phyloP scores from a whole-genome alignment of 2,113 vertebrate species.

The Anoura caudifer region DNA sequence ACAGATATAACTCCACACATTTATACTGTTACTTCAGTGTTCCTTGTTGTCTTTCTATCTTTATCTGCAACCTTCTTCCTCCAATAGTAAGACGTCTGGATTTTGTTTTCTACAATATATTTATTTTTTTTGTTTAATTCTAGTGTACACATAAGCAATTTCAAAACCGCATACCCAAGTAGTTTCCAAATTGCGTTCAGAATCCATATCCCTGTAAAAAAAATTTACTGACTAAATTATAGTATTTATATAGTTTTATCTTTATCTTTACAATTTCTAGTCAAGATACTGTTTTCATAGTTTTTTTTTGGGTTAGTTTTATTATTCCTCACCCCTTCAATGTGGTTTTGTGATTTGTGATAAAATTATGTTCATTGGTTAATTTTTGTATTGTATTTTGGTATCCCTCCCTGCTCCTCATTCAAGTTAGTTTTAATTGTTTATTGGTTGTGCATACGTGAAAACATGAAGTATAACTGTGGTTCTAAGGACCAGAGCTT shows the following conservation, averaged over 20 bases:
- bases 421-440: not conserved
- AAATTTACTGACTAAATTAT: not conserved
- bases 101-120: not conserved
- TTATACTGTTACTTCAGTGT: not conserved
- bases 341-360: not conserved
- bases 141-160: not conserved
- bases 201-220: not conserved
- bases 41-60: not conserved
- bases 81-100: not conserved
- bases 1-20: not conserved
- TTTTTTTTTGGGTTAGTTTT: slow-evolving; percentile 15
- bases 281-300: not conserved
- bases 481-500: not conserved
- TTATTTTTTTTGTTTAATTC: not conserved
- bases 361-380: not conserved
- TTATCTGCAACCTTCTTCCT: not conserved
- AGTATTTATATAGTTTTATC: not conserved
- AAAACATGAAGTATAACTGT: not conserved
- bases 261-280: not conserved
- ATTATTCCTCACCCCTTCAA: not conserved
- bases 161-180: not conserved
- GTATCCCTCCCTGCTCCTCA: not conserved
- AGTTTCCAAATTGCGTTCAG: not conserved
- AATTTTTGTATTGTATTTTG: not conserved
- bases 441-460: not conserved